Percentiles rank a stretch among this genome's conserved stretches.
These are phyloP conservation scores for Portevinia maculata DNA, from an alignment of 2,888 invertebrate genomes.

Conservation along the genomic window DNA sequence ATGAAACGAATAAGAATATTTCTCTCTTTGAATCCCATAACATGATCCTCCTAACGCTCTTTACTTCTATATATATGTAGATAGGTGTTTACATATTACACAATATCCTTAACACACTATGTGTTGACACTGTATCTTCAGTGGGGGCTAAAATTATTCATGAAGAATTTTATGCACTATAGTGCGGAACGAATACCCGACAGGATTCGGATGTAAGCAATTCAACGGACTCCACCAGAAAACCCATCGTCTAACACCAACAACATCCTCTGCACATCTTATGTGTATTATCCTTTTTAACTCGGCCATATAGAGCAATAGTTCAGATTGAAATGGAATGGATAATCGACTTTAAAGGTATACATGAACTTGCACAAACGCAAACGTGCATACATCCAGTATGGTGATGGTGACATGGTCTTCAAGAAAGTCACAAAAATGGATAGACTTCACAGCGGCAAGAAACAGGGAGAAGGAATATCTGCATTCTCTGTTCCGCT, in stretches of 20 bases:
- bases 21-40: constrained; percentile 36
- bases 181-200: constrained; percentile 75
- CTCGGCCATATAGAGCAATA: constrained; percentile 73
- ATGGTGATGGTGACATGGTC: constrained; percentile 47
- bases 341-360: constrained; percentile 75
- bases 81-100: constrained; percentile 18
- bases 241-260: constrained; percentile 26
- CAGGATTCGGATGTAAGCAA: constrained; percentile 68
- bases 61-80: not conserved
- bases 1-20: too few species aligned
- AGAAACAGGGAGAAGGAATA: constrained; percentile 5
- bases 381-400: not conserved
- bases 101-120: constrained; percentile 70
- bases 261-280: constrained; percentile 45
- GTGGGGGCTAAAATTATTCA: constrained; percentile 74
- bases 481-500: not conserved
- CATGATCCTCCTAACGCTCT: constrained; percentile 15
- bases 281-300: constrained; percentile 71
- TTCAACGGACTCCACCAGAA: constrained; percentile 55
- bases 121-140: constrained; percentile 71
- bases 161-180: constrained; percentile 76
- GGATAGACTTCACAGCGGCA: constrained; percentile 21
- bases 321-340: constrained; percentile 75
- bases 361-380: constrained; percentile 54
- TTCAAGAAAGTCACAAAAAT: constrained; percentile 57